Base-by-base conservation (phyloP, 2,888 invertebrate genomes). In the Zonitis immaculata region DNA sequence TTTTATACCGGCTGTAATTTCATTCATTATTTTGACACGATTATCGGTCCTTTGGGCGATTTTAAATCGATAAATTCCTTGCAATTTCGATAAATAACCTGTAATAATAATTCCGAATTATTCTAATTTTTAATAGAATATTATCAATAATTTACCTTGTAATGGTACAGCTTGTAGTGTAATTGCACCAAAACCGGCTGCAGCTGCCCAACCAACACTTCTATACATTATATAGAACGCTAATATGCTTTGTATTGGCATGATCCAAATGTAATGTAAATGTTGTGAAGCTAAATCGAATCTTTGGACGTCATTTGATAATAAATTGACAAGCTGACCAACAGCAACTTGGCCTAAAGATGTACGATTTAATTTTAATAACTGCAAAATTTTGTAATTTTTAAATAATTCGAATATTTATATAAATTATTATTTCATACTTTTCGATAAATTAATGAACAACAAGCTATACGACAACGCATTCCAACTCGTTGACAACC, bases 301-400 rank as follows among this genome's bases (percentile, higher is more conserved):
- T 58, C 91, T 81, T 64, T 85, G 85, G 2, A 92, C 91, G 70
- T 93, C 93, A 66, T 91, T 92, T 0, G 91, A 90, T 76, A 93
- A 79, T 51, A 93, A 74, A 72, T 92, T 93, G 44, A 92, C 85
- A 64, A 93, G 83, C 73, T 91, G 88, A 0, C 91, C 92, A 61
- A 88, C 73, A 74, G 93, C 89, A 0, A 93, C 92, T 68, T 91
- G 84, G 1, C 88, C 87, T 32, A 94, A 73, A 0, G 93, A 86
- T 0, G 80, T 79, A 66, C 81, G 82, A 65, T 85, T 87, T 32
- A 89, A 74, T 56, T 79, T 78, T 42, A 88, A 72, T 1, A 87
- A 78, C 80, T 81, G 58, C 45, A 70, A 69, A 48, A 42, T 47
- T n/a, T n/a, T n/a, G n/a, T n/a, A n/a, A n/a, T n/a, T n/a, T n/a